Evolutionary conservation across 2,113 vertebrate species (phyloP).

Genomic region (Passer domesticus): DNA sequence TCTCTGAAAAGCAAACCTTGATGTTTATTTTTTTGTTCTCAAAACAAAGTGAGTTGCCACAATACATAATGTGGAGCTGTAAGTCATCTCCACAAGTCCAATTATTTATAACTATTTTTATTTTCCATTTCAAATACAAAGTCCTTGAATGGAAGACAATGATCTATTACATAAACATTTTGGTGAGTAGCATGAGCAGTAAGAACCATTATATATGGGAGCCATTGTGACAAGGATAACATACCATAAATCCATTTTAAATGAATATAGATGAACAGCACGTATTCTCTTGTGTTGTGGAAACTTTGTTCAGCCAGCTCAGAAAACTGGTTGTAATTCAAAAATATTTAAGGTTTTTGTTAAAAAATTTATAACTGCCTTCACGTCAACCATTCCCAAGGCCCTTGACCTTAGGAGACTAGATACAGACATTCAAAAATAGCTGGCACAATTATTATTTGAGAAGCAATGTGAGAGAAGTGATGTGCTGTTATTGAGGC

Average conservation of each 20-base stretch:
- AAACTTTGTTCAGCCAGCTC: background rate
- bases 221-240: constrained; percentile 3
- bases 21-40: background rate
- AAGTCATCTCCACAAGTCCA: background rate
- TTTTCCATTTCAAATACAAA: constrained; percentile 1
- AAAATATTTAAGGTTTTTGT: background rate
- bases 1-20: constrained; percentile 14
- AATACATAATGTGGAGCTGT: background rate
- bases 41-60: constrained; percentile 1
- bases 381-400: background rate
- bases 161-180: constrained; percentile 32
- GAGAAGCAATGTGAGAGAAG: background rate
- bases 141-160: constrained; percentile 40
- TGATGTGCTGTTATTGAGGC: background rate
- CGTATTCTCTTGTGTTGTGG: background rate
- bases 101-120: constrained; percentile 38
- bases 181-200: background rate
- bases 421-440: background rate
- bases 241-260: constrained; percentile 33
- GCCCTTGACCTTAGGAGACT: background rate
- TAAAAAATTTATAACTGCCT: background rate
- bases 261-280: background rate
- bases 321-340: background rate
- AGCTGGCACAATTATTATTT: background rate
- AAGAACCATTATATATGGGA: background rate